Evolutionary conservation across 2,888 invertebrate genomes (phyloP).

Genomic region (Heliconius erato): DNA sequence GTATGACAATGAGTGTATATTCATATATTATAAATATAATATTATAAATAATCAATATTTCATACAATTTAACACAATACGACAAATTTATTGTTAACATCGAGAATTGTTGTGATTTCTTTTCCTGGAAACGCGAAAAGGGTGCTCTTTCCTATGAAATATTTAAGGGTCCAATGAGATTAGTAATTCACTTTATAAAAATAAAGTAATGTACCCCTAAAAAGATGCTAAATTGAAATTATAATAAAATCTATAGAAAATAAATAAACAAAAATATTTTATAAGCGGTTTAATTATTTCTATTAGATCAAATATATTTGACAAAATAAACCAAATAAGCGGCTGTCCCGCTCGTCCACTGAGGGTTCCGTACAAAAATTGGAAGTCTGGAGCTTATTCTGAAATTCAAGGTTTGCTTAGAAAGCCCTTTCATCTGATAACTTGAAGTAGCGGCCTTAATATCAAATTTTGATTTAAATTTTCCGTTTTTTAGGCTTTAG

Average conservation of each 20-base stretch:
- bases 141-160: not conserved
- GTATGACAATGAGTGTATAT: too few relatives aligned
- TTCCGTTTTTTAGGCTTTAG: too few relatives aligned
- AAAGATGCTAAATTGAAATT: not conserved
- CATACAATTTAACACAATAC: constrained; percentile 8
- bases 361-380: too few relatives aligned
- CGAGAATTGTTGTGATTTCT: constrained; percentile 1
- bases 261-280: not conserved
- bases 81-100: constrained; percentile 4
- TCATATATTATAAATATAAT: too few relatives aligned
- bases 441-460: too few relatives aligned
- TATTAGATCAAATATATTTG: too few relatives aligned
- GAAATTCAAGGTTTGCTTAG: too few relatives aligned
- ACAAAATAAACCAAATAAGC: too few relatives aligned
- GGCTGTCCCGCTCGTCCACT: too few relatives aligned
- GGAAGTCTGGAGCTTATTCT: too few relatives aligned
- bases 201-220: not conserved
- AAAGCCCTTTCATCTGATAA: too few relatives aligned
- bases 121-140: constrained; percentile 7
- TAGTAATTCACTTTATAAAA: constrained; percentile 1
- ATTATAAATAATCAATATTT: not conserved
- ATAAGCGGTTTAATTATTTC: not conserved
- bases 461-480: too few relatives aligned
- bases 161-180: not conserved
- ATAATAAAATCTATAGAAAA: not conserved